Base-by-base conservation (phyloP, 2,113 vertebrate genomes). In the Perca flavescens region DNA sequence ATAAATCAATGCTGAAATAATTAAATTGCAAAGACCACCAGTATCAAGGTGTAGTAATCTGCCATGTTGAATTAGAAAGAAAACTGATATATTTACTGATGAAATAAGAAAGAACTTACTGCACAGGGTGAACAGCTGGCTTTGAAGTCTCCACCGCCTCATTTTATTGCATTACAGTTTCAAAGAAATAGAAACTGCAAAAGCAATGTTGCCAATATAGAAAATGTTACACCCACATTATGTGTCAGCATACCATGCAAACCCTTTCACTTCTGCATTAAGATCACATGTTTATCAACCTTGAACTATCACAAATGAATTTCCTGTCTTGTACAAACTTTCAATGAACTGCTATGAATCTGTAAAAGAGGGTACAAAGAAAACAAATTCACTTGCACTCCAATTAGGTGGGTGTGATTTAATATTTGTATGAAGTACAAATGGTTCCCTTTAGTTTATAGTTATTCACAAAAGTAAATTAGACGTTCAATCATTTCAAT, bases 61-160 rank as follows among this genome's bases (percentile, higher is more conserved):
- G 6, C 34, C 11, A 28, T 53, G 11, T 13, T 25, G 3, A 36
- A 47, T 47, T 49, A 5, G 6, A 25, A 61, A 52, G 15, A 47
- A 25, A 25, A 28, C 6, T 19, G 4, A 75, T 17, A 4, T 10
- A 47, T 36, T 8, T 31, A 50, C 1, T 17, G 1, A 46, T 67
- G 52, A 56, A 5, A 73, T 28, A 0, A 3, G 40, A 22, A 70
- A 52, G 0, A 74, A 88, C 89, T 86, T 85, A 90, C 87, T 46
- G 16, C 52, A 88, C 36, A 86, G 47, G 31, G 12, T 21, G 28
- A 90, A 68, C 13, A 66, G 63, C 54, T 57, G 36, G 2, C 2
- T 75, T 16, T 19, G 31, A 77, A 52, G 50, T 17, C 21, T 43
- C 81, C 53, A 61, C 85, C 79, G 86, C 65, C 22, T 76, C 13